Conservation (phyloP, 2,888 invertebrate genomes). For the Nymphalis c-album region DNA sequence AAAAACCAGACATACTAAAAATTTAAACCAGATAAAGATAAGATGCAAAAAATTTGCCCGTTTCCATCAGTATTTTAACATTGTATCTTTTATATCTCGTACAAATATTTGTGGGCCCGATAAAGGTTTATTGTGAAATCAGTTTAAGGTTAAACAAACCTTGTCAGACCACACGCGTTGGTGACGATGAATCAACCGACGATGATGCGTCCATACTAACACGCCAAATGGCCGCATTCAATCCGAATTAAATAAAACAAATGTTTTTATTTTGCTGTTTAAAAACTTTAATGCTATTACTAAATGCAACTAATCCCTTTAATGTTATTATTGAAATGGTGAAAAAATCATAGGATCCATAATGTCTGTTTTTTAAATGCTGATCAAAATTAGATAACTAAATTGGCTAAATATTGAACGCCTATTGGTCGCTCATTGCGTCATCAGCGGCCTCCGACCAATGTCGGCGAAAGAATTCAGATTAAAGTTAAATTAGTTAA, state of each 20-base stretch:
- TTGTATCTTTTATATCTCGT: conserved; percentile 11
- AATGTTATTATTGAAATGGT: no score
- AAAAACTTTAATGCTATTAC: background rate
- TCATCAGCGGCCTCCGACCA: no score
- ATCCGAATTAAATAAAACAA: background rate
- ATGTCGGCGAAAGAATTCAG: no score
- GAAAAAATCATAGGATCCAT: no score
- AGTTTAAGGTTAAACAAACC: conserved; percentile 34
- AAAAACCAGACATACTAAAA: no score
- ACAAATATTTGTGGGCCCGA: conserved; percentile 19
- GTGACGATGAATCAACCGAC: conserved; percentile 45
- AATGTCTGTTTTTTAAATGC: no score
- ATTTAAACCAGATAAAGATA: background rate
- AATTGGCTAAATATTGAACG: no score
- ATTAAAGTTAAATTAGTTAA: no score
- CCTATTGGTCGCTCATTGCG: no score
- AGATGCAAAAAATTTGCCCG: background rate
- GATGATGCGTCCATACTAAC: conserved; percentile 21
- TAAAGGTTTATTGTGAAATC: conserved; percentile 35
- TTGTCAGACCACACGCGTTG: conserved; percentile 56
- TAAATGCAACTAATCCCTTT: no score
- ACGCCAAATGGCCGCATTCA: conserved; percentile 11
- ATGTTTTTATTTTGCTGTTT: background rate
- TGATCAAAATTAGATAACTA: no score
- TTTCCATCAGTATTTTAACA: background rate